A percentile compares a stretch with the other conserved stretches of the same genome.
These are phyloP conservation scores for Scomber colias DNA, from an alignment of 2,113 vertebrate species.

Conservation along the genomic window DNA sequence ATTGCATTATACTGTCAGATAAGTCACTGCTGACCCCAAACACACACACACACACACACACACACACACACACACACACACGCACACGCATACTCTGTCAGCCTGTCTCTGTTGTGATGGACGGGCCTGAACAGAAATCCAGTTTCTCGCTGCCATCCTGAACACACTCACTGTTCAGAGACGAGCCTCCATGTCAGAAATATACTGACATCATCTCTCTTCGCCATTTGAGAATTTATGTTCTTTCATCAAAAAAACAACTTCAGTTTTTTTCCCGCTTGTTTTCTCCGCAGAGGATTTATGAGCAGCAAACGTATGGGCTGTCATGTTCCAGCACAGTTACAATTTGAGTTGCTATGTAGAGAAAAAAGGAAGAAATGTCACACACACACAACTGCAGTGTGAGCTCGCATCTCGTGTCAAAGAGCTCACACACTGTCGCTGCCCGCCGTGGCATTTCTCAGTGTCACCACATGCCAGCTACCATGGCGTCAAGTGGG, in stretches of 20 bases:
- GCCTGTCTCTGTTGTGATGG: slow-evolving; percentile 29
- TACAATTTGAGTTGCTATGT: slow-evolving; percentile 13
- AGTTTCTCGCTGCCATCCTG: slow-evolving; percentile 25
- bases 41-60: slow-evolving; percentile 5
- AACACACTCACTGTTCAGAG: slow-evolving; percentile 25
- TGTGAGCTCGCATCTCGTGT: slow-evolving; percentile 49
- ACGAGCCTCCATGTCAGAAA: slow-evolving; percentile 9
- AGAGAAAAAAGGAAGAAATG: background rate
- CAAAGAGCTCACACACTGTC: slow-evolving; percentile 29
- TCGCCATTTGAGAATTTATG: slow-evolving; percentile 6
- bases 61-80: slow-evolving; percentile 7
- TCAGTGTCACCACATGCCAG: slow-evolving; percentile 54
- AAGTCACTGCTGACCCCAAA: slow-evolving; percentile 7
- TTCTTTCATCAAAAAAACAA: background rate
- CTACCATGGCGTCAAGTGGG: slow-evolving; percentile 43
- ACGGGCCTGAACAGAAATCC: slow-evolving; percentile 24
- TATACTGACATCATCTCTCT: slow-evolving; percentile 23
- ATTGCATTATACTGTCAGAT: slow-evolving; percentile 20
- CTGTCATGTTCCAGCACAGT: slow-evolving; percentile 22
- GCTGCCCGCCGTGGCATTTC: slow-evolving; percentile 64
- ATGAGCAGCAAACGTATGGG: slow-evolving; percentile 13
- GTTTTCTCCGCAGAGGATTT: background rate
- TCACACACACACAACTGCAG: slow-evolving; percentile 23
- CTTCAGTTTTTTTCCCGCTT: background rate
- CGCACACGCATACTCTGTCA: background rate